phyloP scores from a whole-genome alignment of 2,797 vertebrate species.

The Limnodromus scolopaceus region DNA sequence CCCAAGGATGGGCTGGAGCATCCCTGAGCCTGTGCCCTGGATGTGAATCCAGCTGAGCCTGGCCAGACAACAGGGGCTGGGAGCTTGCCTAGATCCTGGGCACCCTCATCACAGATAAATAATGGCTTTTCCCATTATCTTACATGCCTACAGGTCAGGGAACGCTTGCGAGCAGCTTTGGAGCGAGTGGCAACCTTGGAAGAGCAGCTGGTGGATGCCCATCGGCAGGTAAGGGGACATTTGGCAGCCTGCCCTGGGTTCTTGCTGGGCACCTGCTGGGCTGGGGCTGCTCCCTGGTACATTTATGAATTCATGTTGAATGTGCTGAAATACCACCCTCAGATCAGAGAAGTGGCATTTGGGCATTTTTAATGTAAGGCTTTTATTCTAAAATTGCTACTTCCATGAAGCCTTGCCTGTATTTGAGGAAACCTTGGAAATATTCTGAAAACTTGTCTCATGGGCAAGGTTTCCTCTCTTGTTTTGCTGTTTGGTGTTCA shows the following conservation, averaged over 20 bases:
- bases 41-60: background rate
- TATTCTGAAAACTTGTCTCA: background rate
- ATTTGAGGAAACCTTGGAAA: background rate
- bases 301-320: background rate
- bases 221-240: constrained; percentile 86
- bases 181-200: constrained; percentile 92
- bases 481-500: background rate
- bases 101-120: background rate
- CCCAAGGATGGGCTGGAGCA: background rate
- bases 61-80: background rate
- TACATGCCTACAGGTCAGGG: constrained; percentile 84
- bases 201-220: constrained; percentile 88
- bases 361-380: background rate
- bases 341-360: background rate
- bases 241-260: background rate
- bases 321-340: background rate
- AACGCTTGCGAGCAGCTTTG: constrained; percentile 90
- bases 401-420: background rate
- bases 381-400: background rate
- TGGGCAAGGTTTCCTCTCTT: background rate
- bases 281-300: background rate
- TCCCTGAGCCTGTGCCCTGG: background rate
- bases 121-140: background rate
- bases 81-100: background rate
- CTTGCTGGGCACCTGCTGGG: accelerated